These are phyloP conservation scores for Lytechinus variegatus DNA, from an alignment of 35 echinoderm and acorn worm species.

Conservation along the genomic window DNA sequence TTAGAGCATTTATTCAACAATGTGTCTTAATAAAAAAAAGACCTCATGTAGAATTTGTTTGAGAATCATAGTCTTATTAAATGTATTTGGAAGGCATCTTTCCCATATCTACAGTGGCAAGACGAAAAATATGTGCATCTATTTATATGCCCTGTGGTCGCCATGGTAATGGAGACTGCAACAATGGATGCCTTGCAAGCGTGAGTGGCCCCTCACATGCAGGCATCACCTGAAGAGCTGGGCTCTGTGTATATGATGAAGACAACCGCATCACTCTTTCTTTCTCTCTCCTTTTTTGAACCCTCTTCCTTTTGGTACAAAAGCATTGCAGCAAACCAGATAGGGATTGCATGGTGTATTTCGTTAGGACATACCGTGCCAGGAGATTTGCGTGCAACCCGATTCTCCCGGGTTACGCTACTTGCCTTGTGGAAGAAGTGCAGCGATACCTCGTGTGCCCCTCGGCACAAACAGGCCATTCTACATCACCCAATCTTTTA, in stretches of 20 bases:
- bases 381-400: conserved; percentile 8
- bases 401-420: conserved; percentile 16
- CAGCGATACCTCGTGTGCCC: background rate
- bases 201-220: conserved; percentile 28
- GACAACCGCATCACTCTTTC: background rate
- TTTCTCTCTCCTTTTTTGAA: background rate
- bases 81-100: background rate
- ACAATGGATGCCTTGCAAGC: conserved; percentile 25
- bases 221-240: conserved; percentile 7
- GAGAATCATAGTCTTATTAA: background rate
- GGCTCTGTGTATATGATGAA: background rate
- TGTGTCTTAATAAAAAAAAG: background rate
- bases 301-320: background rate
- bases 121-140: conserved; percentile 19
- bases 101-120: background rate
- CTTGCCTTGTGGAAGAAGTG: background rate
- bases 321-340: background rate
- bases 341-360: conserved; percentile 1
- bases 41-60: background rate
- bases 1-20: background rate
- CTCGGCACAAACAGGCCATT: conserved; percentile 8
- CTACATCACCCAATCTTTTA: background rate
- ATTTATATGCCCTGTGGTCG: conserved; percentile 8
- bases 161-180: conserved; percentile 38
- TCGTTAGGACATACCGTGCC: conserved; percentile 16